Base-by-base conservation (phyloP, 2,888 invertebrate species). In the Caenorhabditis sp. region DNA sequence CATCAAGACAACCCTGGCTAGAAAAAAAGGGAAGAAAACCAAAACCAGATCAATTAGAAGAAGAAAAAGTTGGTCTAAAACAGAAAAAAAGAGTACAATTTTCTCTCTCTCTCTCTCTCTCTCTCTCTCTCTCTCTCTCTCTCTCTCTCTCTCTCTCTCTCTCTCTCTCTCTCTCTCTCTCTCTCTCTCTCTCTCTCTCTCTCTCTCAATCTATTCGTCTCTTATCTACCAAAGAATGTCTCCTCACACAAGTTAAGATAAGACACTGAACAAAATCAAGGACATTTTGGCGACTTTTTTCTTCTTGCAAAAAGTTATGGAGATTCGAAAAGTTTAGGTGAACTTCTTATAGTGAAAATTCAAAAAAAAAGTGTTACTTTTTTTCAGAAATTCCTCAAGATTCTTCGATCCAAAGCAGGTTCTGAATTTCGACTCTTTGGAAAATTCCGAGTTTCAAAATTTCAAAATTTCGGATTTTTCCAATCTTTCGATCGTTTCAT, bases 11-110 rank as follows among this genome's bases (percentile, higher is more conserved):
- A n/a, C n/a, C n/a, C 44, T 16, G 12, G n/a, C 44, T 10, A 7
- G 14, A 8, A 54, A 54, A 54, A 51, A 51, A 19, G 49, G 10
- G 10, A 14, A 3, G 4, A n/a, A n/a, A n/a, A n/a, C n/a, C n/a
- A 26, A 28, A 56, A 56, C 56, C 28, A 31, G 56, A 31, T 56
- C 56, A 14, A 54, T 54, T 54, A 54, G 26, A 54, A 54, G 31
- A 35, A 6, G 31, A 8, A 35, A 8, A 35, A 44, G n/a, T 3
- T 44, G 44, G 16, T 44, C n/a, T 14, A 44, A 44, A n/a, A 44
- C 44, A n/a, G n/a, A n/a, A n/a, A n/a, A n/a, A 44, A 14, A 44
- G 16, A 44, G 44, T 44, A 44, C 44, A 44, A 44, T 44, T 44
- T 44, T 44, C 16, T 3, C 44, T 44, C 5, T 14, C n/a, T 44